Evolutionary conservation across 2,797 vertebrate genomes (phyloP).

Genomic region (Muscicapa comitata): DNA sequence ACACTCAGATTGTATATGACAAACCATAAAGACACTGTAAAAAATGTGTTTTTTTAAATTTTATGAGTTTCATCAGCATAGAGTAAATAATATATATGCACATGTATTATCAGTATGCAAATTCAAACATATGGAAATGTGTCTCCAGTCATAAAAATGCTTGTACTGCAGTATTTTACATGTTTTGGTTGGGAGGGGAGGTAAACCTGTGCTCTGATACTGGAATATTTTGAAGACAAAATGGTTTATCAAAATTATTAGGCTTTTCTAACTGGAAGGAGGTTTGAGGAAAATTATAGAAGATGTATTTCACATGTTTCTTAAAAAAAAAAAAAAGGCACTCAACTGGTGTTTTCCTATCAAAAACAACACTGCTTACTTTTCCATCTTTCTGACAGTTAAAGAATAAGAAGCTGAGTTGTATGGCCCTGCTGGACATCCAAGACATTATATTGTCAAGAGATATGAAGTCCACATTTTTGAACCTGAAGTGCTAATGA

Average conservation of each 20-base stretch:
- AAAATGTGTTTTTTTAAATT: neutral
- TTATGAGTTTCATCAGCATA: neutral
- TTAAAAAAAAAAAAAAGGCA: neutral
- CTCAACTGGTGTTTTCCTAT: neutral
- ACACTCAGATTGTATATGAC: neutral
- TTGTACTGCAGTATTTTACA: neutral
- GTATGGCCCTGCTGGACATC: neutral
- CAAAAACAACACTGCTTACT: neutral
- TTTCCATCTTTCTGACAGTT: neutral
- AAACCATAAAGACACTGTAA: neutral
- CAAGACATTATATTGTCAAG: neutral
- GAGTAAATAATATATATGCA: neutral
- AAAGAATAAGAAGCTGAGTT: neutral
- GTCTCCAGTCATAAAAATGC: neutral
- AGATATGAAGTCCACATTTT: neutral
- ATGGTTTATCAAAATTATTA: neutral
- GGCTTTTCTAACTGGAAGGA: neutral
- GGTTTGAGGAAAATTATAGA: neutral
- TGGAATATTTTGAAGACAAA: neutral
- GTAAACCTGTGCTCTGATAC: neutral
- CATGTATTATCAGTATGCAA: neutral
- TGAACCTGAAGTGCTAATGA: neutral
- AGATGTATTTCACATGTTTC: neutral
- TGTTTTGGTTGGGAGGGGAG: fast-evolving
- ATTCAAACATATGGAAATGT: neutral